Evolutionary conservation across 2,113 vertebrate species (phyloP).

Genomic region (Tetrao urogallus): DNA sequence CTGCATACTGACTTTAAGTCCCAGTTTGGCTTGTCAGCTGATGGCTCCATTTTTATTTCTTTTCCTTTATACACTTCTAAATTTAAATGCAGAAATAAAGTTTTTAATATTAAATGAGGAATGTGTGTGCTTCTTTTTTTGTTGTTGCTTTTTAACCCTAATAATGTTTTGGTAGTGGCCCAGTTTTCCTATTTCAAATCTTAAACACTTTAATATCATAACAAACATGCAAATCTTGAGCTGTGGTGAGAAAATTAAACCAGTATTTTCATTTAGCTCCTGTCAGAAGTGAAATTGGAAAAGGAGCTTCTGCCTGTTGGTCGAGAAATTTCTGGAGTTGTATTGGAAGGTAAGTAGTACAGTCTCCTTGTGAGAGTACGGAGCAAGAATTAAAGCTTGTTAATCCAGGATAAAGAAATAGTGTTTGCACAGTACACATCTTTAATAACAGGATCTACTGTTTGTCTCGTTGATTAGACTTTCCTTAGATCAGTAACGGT

Average conservation of each 20-base stretch:
- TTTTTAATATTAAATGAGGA: neutral
- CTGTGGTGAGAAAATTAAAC: neutral
- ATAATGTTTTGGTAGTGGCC: neutral
- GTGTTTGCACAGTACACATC: neutral
- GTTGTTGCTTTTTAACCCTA: neutral
- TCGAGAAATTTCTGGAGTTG: conserved; percentile 90
- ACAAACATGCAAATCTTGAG: neutral
- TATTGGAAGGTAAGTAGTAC: conserved; percentile 86
- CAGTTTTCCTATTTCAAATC: neutral
- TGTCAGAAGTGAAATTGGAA: conserved; percentile 84
- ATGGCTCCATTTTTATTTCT: neutral
- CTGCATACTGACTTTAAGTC: neutral
- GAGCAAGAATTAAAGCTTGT: neutral
- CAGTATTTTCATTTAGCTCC: conserved; percentile 79
- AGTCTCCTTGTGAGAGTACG: neutral
- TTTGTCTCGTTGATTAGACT: neutral
- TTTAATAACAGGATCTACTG: neutral
- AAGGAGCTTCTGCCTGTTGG: conserved; percentile 88
- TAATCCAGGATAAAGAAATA: neutral
- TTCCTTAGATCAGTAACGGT: neutral
- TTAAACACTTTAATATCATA: neutral
- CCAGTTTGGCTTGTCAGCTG: neutral
- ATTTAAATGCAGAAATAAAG: neutral
- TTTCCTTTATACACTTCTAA: neutral
- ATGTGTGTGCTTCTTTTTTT: neutral